These are phyloP conservation scores for Vidua macroura DNA, from an alignment of 2,113 vertebrate species.

Conservation along the genomic window DNA sequence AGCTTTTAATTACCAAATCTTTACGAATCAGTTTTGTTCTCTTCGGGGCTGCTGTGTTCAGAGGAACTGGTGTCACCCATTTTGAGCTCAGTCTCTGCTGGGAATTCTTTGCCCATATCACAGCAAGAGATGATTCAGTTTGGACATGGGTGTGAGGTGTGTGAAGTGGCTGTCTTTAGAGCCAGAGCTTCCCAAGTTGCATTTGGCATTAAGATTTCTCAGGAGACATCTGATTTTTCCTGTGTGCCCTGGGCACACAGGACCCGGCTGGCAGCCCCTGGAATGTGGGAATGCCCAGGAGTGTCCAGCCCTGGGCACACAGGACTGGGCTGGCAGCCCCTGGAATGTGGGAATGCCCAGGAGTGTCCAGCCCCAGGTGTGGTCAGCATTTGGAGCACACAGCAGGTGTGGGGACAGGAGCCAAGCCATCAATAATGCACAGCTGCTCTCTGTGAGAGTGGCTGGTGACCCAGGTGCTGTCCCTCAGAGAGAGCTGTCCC, in stretches of 20 bases:
- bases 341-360: neutral
- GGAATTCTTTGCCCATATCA: neutral
- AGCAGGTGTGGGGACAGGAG: neutral
- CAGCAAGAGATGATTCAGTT: neutral
- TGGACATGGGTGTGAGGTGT: neutral
- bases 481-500: neutral
- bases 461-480: neutral
- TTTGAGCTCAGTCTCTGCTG: neutral
- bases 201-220: neutral
- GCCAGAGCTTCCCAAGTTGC: neutral
- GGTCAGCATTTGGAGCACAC: rapidly evolving
- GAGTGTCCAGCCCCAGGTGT: neutral
- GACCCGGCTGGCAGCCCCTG: neutral
- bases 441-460: rapidly evolving
- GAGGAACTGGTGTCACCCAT: rapidly evolving
- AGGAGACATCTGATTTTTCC: neutral
- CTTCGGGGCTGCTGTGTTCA: neutral
- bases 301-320: neutral
- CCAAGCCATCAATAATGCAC: neutral
- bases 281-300: neutral
- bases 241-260: neutral
- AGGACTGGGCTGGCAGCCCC: neutral
- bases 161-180: neutral
- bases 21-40: rapidly evolving
- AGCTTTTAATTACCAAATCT: neutral